These are phyloP conservation scores for Crematogaster levior DNA, from an alignment of 2,888 invertebrate species.

Conservation along the genomic window DNA sequence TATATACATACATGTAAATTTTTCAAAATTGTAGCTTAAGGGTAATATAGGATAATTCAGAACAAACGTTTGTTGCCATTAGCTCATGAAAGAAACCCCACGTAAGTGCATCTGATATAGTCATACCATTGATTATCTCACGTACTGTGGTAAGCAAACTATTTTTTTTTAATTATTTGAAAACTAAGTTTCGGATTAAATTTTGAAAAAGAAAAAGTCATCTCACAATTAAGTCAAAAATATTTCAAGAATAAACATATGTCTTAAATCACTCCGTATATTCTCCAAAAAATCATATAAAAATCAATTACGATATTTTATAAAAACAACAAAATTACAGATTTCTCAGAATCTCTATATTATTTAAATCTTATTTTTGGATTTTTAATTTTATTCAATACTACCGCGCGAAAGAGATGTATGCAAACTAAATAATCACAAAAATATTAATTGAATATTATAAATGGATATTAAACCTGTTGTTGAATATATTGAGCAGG, in stretches of 20 bases:
- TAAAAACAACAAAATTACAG: not conserved
- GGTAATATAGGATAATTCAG: not conserved
- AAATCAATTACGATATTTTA: not conserved
- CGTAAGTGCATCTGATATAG: too few species aligned
- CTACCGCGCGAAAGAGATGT: not conserved
- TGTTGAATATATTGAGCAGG: constrained; percentile 88
- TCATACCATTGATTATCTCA: too few species aligned
- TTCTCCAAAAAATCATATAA: not conserved
- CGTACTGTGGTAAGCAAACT: too few species aligned
- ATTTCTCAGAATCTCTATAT: not conserved
- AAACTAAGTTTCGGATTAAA: too few species aligned
- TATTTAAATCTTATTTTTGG: not conserved
- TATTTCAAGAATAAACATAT: too few species aligned
- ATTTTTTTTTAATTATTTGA: too few species aligned
- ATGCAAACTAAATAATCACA: not conserved
- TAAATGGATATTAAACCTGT: constrained; percentile 68
- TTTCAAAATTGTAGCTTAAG: not conserved
- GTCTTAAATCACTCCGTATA: not conserved
- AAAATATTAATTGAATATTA: not conserved
- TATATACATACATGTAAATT: not conserved
- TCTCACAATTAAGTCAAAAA: too few species aligned
- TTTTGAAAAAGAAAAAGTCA: too few species aligned
- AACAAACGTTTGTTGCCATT: not conserved
- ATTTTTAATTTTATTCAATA: not conserved
- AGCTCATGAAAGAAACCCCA: not conserved